Evolutionary conservation across 2,888 invertebrate genomes (phyloP).

Genomic region (Thereva nobilitata): DNA sequence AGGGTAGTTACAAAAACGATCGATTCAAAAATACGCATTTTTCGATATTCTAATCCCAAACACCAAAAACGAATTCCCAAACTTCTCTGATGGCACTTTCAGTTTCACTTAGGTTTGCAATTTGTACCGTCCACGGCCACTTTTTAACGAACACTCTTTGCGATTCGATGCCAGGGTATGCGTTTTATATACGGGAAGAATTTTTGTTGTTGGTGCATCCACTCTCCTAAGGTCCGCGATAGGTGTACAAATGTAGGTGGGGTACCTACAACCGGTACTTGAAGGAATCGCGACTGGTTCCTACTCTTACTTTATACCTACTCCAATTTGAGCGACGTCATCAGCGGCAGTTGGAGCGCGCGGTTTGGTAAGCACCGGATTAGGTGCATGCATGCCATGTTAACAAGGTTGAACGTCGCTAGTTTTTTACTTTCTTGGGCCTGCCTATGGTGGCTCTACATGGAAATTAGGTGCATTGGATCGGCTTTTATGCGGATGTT

Average conservation of each 20-base stretch:
- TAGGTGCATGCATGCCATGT: background rate
- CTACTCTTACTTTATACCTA: slow-evolving; percentile 23
- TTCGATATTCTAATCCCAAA: background rate
- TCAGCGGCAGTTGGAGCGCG: slow-evolving; percentile 13
- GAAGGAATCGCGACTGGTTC: slow-evolving; percentile 22
- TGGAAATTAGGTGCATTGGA: no score
- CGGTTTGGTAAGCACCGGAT: slow-evolving; percentile 1
- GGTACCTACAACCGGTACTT: background rate
- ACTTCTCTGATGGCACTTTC: background rate
- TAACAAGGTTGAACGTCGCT: slow-evolving; percentile 10
- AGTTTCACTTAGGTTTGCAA: slow-evolving; percentile 14
- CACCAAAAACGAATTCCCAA: no score
- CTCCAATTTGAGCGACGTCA: slow-evolving; percentile 32
- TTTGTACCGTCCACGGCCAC: slow-evolving; percentile 36
- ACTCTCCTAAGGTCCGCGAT: slow-evolving; percentile 14
- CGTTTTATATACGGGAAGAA: slow-evolving; percentile 45
- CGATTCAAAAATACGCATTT: slow-evolving; percentile 35
- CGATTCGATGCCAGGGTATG: slow-evolving; percentile 43
- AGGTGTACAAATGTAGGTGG: background rate
- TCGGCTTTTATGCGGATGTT: no score
- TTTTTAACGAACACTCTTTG: slow-evolving; percentile 43
- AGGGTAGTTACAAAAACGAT: slow-evolving; percentile 49
- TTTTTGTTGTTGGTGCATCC: slow-evolving; percentile 23
- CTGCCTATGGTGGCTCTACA: slow-evolving; percentile 1
- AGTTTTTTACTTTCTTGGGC: slow-evolving; percentile 5